Base-by-base conservation (phyloP, 2,113 vertebrate genomes). In the Aplodontia rufa region DNA sequence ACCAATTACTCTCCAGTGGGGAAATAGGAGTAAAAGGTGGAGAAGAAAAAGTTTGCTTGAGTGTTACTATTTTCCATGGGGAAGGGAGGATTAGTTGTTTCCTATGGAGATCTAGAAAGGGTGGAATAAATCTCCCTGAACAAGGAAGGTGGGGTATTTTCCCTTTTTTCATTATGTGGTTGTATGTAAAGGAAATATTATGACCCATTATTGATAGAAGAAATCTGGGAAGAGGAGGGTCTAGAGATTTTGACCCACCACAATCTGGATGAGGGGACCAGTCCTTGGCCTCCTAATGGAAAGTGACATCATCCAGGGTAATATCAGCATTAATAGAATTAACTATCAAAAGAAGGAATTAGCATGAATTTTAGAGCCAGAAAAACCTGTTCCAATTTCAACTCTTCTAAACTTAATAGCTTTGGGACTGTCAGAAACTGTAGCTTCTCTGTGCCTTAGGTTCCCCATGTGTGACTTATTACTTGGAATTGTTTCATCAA, bases 391-490 rank as follows among this genome's bases (percentile, higher is more conserved):
- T 91, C 6, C 28, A 16, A 37, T 90, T 68, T 78, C 51, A 93
- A 14, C 16, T 95, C 14, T 88, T 90, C 51, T 80, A 82, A 26
- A 37, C 37, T 82, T 93, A 80, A 55, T 51, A 90, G 45, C n/a
- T 93, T 86, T 79, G 24, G 13, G 58, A 85, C 8, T 45, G 20
- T 32, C 20, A 96, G 47, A 91, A 72, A 76, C 32, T 47, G 9
- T 51, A 53, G 47, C n/a, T 35, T 86, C 51, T 75, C 1, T 4
- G 12, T 49, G 74, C 30, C 71, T 96, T 87, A 78, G 49, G 92
- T 96, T 97, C 40, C 75, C 69, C n/a, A 13, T 16, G 40, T 66
- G 49, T 42, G 81, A 96, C 37, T 69, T 20, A 40, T 91, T 79
- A 55, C 75, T 87, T 69, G 58, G 75, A 86, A 89, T 87, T 93